Percentiles rank a stretch among this genome's conserved stretches.
phyloP scores from a whole-genome alignment of 2,888 invertebrate species.

The Nephrotoma flavescens region DNA sequence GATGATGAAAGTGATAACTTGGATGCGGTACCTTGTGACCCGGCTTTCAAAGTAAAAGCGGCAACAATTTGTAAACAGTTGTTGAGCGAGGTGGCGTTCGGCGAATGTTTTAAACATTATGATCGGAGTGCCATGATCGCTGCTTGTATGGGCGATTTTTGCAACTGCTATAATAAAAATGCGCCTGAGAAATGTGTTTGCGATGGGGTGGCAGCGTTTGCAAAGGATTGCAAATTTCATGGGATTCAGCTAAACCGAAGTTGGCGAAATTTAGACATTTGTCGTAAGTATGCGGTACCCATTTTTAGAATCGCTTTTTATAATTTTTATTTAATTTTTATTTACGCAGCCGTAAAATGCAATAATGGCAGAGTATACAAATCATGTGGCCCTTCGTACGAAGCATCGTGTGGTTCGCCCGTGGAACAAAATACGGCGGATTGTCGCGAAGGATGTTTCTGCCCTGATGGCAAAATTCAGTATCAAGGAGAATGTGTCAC shows the following conservation, averaged over 20 bases:
- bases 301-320: neutral
- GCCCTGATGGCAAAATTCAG: constrained; percentile 61
- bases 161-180: constrained; percentile 41
- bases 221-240: constrained; percentile 56
- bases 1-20: constrained; percentile 23
- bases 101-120: constrained; percentile 49
- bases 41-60: constrained; percentile 33
- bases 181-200: constrained; percentile 57
- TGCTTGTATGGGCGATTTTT: constrained; percentile 70
- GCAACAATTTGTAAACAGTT: constrained; percentile 45
- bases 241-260: constrained; percentile 45
- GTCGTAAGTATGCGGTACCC: constrained; percentile 49
- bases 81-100: constrained; percentile 47
- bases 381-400: constrained; percentile 58
- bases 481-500: constrained; percentile 62
- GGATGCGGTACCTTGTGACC: neutral
- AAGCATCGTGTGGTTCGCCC: constrained; percentile 53
- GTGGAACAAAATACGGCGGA: constrained; percentile 15
- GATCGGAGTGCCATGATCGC: constrained; percentile 50
- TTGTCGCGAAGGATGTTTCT: constrained; percentile 79
- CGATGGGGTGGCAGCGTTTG: constrained; percentile 58
- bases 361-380: constrained; percentile 59
- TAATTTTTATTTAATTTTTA: neutral
- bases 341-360: constrained; percentile 58
- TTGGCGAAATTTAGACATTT: constrained; percentile 68